phyloP scores from a whole-genome alignment of 2,888 invertebrate species.

The Drosophila ochracea region DNA sequence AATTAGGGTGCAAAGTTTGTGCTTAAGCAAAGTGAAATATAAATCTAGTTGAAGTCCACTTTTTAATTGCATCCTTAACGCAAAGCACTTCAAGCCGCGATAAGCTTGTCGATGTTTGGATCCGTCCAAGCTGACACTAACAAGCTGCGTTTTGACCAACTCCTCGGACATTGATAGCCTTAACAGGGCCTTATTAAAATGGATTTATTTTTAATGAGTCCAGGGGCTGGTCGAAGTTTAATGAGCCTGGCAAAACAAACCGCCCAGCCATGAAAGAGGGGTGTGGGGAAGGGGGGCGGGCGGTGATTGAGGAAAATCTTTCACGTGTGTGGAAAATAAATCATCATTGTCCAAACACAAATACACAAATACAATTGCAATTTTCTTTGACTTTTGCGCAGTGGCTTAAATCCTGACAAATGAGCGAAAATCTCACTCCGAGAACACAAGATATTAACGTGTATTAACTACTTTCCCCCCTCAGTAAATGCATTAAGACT shows the following conservation, averaged over 20 bases:
- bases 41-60: neutral
- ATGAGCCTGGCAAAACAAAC: constrained; percentile 64
- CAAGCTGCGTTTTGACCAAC: constrained; percentile 53
- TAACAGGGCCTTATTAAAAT: constrained; percentile 57
- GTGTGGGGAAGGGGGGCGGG: neutral
- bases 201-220: constrained; percentile 78
- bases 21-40: neutral
- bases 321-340: constrained; percentile 70
- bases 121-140: constrained; percentile 57
- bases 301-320: constrained; percentile 32
- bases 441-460: constrained; percentile 72
- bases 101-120: neutral
- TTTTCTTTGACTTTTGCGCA: constrained; percentile 37
- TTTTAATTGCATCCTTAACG: constrained; percentile 12
- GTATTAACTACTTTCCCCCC: constrained; percentile 48
- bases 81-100: neutral
- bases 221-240: constrained; percentile 55
- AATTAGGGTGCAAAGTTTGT: neutral
- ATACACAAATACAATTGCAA: constrained; percentile 71
- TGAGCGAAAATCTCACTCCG: constrained; percentile 66
- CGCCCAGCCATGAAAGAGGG: constrained; percentile 39
- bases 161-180: constrained; percentile 39
- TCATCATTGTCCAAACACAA: constrained; percentile 69
- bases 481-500: constrained; percentile 69
- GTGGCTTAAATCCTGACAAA: constrained; percentile 72